These are phyloP conservation scores for Cryptosula pallasiana DNA, from an alignment of 2,888 invertebrate species.

Conservation along the genomic window DNA sequence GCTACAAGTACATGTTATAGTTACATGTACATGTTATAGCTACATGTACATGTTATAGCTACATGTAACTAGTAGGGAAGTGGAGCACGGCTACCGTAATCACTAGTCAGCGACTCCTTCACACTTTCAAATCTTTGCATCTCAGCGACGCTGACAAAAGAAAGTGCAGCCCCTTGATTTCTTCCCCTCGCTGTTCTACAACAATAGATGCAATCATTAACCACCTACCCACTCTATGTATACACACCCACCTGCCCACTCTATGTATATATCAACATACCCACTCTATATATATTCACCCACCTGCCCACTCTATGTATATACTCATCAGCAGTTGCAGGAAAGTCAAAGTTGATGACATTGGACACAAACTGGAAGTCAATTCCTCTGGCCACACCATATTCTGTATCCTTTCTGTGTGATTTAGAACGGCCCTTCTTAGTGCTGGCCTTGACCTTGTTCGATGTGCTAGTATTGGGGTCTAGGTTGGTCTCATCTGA, in stretches of 20 bases:
- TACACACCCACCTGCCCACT: slow-evolving; percentile 84
- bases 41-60: no score
- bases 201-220: no score
- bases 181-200: slow-evolving; percentile 57
- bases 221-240: slow-evolving; percentile 86
- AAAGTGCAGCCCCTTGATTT: slow-evolving; percentile 58
- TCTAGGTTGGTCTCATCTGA: slow-evolving; percentile 71
- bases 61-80: no score
- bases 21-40: no score
- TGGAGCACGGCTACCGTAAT: slow-evolving; percentile 33
- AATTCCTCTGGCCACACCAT: slow-evolving; percentile 91
- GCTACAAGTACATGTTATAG: no score
- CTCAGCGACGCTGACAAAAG: slow-evolving; percentile 80
- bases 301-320: slow-evolving; percentile 84
- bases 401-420: slow-evolving; percentile 76
- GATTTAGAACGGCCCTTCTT: slow-evolving; percentile 53
- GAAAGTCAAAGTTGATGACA: slow-evolving; percentile 98
- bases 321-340: slow-evolving; percentile 79
- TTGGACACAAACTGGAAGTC: slow-evolving; percentile 97
- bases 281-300: no score
- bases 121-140: slow-evolving; percentile 66
- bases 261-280: slow-evolving; percentile 98
- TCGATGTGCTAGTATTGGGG: background rate
- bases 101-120: slow-evolving; percentile 59
- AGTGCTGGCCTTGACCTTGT: background rate